These are phyloP conservation scores for Gobiocypris rarus DNA, from an alignment of 2,113 vertebrate genomes.

Conservation along the genomic window DNA sequence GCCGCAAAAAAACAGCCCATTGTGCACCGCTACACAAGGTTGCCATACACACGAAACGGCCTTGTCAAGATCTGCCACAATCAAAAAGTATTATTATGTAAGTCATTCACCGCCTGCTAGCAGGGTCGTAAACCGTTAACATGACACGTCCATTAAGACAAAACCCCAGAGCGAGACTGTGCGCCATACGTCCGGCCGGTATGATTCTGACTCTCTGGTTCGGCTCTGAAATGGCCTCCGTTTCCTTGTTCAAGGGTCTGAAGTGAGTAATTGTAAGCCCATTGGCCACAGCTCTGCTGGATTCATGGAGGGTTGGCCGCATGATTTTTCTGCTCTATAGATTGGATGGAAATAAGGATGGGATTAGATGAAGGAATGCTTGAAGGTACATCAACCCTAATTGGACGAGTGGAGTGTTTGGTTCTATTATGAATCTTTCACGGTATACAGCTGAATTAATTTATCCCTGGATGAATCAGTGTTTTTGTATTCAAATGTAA, in stretches of 20 bases:
- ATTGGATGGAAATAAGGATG: neutral
- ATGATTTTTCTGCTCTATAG: neutral
- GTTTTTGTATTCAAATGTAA: neutral
- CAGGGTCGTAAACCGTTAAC: neutral
- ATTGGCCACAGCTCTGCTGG: conserved; percentile 15
- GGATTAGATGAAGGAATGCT: neutral
- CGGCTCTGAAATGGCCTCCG: neutral
- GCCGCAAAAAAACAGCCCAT: neutral
- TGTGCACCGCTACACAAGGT: neutral
- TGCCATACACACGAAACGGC: neutral
- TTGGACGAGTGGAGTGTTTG: neutral
- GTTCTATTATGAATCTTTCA: neutral
- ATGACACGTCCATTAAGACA: neutral
- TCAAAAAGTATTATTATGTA: conserved; percentile 18
- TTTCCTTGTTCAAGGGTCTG: neutral
- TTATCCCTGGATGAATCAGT: neutral
- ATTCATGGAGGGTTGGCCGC: neutral
- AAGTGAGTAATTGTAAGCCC: neutral
- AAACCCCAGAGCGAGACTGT: neutral
- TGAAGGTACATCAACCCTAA: neutral
- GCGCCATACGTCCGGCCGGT: neutral
- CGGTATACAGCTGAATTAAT: neutral
- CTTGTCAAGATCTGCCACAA: neutral
- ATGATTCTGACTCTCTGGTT: too few relatives aligned
- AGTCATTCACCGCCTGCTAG: conserved; percentile 11